phyloP scores from a whole-genome alignment of 2,888 invertebrate genomes.

The Xanthia icteritia region DNA sequence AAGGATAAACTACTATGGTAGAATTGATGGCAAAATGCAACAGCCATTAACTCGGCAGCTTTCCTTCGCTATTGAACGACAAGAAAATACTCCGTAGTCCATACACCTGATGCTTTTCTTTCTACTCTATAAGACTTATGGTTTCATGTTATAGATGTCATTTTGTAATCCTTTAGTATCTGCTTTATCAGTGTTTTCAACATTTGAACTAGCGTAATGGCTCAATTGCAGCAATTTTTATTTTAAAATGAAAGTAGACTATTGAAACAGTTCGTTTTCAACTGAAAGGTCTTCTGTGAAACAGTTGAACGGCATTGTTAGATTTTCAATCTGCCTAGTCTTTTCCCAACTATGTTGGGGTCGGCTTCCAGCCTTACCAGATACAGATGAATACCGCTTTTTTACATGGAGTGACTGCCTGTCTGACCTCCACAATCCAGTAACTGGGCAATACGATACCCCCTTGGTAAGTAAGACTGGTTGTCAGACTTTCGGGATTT shows the following conservation, averaged over 20 bases:
- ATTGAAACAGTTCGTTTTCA: background rate
- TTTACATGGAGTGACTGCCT: too few species aligned
- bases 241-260: background rate
- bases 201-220: background rate
- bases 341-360: too few species aligned
- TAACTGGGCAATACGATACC: too few species aligned
- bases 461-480: too few species aligned
- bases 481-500: too few species aligned
- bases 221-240: background rate
- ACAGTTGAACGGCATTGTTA: background rate
- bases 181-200: background rate
- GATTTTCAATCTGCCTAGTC: background rate
- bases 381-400: too few species aligned
- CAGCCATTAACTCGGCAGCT: conserved; percentile 56
- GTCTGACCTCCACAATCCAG: too few species aligned
- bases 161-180: background rate
- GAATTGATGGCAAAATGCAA: conserved; percentile 71
- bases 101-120: conserved; percentile 50
- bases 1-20: conserved; percentile 64
- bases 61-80: conserved; percentile 50
- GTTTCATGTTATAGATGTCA: conserved; percentile 20
- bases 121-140: conserved; percentile 2
- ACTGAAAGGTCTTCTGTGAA: background rate
- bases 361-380: too few species aligned
- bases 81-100: conserved; percentile 37